phyloP scores from a whole-genome alignment of 2,113 vertebrate genomes.

The Hydrolagus affinis region DNA sequence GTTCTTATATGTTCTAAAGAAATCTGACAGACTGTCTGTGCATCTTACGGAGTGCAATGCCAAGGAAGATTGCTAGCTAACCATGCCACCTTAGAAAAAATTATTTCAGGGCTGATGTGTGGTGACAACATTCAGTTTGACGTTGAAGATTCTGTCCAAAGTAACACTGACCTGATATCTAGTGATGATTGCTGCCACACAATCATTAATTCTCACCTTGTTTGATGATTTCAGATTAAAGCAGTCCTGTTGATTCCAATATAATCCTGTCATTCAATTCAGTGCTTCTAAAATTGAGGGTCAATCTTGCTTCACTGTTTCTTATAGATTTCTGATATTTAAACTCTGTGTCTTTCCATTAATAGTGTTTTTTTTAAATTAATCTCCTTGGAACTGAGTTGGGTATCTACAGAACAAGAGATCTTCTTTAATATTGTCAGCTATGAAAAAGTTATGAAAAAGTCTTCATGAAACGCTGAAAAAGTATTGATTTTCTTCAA shows the following conservation, averaged over 20 bases:
- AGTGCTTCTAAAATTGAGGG: slow-evolving; percentile 8
- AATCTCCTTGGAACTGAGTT: background rate
- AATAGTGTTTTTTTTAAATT: background rate
- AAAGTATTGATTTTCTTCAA: background rate
- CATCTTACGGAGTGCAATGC: too few species aligned
- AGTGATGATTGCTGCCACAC: background rate
- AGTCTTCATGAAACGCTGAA: background rate
- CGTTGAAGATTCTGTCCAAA: background rate
- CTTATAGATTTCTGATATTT: background rate
- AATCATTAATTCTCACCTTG: slow-evolving; percentile 11
- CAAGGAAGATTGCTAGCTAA: too few species aligned
- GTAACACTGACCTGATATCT: background rate
- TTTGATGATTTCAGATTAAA: background rate
- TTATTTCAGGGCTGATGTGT: background rate
- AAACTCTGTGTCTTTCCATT: background rate
- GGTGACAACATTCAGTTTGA: background rate
- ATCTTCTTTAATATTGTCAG: background rate
- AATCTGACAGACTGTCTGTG: too few species aligned
- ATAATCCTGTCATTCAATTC: slow-evolving; percentile 8
- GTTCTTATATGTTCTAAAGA: background rate
- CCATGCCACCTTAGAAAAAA: too few species aligned
- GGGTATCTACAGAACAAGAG: background rate
- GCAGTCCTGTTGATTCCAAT: slow-evolving; percentile 14
- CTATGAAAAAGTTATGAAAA: background rate
- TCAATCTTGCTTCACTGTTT: background rate